A percentile compares a stretch with the other conserved stretches of the same genome.
These are phyloP conservation scores for Atrichornis clamosus DNA, from an alignment of 2,113 vertebrate species.

Conservation along the genomic window DNA sequence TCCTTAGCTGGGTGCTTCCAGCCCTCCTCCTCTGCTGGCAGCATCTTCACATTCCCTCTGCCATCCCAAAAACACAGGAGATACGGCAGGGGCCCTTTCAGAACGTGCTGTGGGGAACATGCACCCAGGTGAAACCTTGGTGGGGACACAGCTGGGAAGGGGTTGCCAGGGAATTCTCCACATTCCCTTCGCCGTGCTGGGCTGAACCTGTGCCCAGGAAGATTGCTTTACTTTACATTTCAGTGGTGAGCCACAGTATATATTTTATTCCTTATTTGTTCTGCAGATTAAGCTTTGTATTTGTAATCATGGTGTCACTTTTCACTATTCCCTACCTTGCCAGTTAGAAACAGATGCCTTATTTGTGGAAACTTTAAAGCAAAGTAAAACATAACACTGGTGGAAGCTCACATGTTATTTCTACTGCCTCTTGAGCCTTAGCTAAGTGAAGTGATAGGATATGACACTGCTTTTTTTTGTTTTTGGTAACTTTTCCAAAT, in stretches of 20 bases:
- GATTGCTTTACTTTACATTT: not conserved
- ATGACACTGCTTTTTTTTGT: not conserved
- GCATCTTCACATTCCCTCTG: not conserved
- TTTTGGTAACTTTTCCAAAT: not conserved
- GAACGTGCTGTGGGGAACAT: fast-evolving
- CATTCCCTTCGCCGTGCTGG: not conserved
- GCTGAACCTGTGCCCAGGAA: not conserved
- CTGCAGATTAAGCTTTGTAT: not conserved
- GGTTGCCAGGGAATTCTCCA: not conserved
- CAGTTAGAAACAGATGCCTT: not conserved
- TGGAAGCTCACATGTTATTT: not conserved
- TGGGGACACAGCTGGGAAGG: not conserved
- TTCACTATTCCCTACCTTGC: not conserved
- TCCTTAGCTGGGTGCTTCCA: not conserved
- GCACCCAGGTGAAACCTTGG: not conserved
- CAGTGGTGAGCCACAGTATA: not conserved
- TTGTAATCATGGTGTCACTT: not conserved
- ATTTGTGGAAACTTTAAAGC: not conserved
- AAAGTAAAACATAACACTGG: not conserved
- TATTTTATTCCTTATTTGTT: not conserved
- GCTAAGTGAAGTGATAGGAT: not conserved
- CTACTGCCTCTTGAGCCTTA: not conserved
- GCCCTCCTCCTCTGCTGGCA: not conserved
- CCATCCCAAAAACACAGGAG: not conserved
- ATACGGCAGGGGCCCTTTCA: not conserved